Percentiles rank a stretch among this genome's conserved stretches.
phyloP scores from a whole-genome alignment of 2,888 invertebrate genomes.

The Unio delphinus region DNA sequence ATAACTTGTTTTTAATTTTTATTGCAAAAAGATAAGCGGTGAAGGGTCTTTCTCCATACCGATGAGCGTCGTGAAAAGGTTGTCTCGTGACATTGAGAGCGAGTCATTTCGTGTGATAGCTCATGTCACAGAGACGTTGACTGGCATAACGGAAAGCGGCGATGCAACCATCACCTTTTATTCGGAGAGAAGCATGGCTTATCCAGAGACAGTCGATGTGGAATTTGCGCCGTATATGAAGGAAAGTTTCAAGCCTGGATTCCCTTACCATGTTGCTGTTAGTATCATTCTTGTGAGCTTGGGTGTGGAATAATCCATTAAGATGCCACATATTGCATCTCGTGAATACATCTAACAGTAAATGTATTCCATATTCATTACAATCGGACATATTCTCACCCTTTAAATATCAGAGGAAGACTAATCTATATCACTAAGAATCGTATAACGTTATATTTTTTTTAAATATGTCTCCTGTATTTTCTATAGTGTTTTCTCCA shows the following conservation, averaged over 20 bases:
- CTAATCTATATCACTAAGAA: no score
- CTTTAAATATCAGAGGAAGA: no score
- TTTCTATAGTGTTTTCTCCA: no score
- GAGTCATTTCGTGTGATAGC: conserved; percentile 75
- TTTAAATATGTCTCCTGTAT: no score
- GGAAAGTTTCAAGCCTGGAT: conserved; percentile 37
- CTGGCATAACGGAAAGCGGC: conserved; percentile 86
- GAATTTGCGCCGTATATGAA: conserved; percentile 35
- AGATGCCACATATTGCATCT: no score
- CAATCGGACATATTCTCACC: no score
- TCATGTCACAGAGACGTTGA: conserved; percentile 89
- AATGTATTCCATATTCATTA: no score
- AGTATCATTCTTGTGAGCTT: conserved; percentile 1
- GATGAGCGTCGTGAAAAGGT: conserved; percentile 20
- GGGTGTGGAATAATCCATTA: no score
- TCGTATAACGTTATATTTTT: no score
- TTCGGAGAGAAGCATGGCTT: conserved; percentile 78
- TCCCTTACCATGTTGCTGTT: conserved; percentile 19
- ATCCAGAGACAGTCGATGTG: conserved; percentile 9
- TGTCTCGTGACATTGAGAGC: conserved; percentile 22
- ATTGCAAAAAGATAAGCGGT: conserved; percentile 35
- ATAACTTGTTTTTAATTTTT: neutral
- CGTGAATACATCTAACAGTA: no score
- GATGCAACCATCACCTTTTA: conserved; percentile 82
- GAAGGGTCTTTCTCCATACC: conserved; percentile 32